phyloP scores from a whole-genome alignment of 2,888 invertebrate species.

The Agriopis leucophaearia region DNA sequence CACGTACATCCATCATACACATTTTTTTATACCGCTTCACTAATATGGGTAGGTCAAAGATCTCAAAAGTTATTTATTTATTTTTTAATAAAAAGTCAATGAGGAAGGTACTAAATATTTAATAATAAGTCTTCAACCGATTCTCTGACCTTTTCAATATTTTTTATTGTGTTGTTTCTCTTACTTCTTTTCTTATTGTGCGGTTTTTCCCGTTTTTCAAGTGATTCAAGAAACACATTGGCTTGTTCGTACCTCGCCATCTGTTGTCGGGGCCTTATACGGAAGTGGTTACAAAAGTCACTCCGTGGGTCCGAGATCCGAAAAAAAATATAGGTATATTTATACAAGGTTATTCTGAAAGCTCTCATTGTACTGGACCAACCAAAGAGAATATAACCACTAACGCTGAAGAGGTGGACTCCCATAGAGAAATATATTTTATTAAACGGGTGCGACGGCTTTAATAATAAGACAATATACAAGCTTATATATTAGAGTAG shows the following conservation, averaged over 20 bases:
- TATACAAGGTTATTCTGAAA: background rate
- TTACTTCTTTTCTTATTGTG: background rate
- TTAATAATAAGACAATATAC: too few relatives aligned
- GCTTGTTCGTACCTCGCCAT: conserved; percentile 13
- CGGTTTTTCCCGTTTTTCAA: conserved; percentile 22
- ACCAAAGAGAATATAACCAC: too few relatives aligned
- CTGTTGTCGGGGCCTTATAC: conserved; percentile 20
- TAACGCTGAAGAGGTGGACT: too few relatives aligned
- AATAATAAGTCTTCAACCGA: background rate
- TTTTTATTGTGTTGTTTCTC: background rate
- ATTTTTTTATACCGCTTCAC: too few relatives aligned
- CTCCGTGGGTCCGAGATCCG: conserved; percentile 11
- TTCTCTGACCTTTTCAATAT: background rate
- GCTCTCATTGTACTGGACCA: too few relatives aligned
- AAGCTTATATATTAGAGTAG: too few relatives aligned
- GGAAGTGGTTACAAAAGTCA: conserved; percentile 34
- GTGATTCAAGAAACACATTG: conserved; percentile 26
- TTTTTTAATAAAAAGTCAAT: too few relatives aligned
- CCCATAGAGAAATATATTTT: too few relatives aligned
- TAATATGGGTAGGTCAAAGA: too few relatives aligned
- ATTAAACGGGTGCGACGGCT: too few relatives aligned
- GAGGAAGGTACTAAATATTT: background rate
- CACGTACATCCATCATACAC: too few relatives aligned
- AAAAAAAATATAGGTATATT: background rate
- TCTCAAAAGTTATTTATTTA: too few relatives aligned